Base-by-base conservation (phyloP, 92 coral and sea anemone species). In the Epizoanthus fatuus region DNA sequence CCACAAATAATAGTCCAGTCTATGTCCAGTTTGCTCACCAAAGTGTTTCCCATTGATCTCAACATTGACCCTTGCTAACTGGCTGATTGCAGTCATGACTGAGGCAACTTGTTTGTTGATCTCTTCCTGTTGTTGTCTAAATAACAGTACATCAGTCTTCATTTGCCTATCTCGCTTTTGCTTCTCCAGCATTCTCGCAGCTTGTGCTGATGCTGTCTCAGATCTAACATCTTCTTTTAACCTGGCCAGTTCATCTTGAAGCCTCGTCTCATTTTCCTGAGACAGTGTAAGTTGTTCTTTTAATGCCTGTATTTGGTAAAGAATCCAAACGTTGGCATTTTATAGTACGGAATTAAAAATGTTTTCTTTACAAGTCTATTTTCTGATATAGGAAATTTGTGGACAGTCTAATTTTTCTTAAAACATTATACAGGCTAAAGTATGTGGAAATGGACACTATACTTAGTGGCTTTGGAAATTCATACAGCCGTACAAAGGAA, bases 141-240 rank as follows among this genome's bases (percentile, higher is more conserved):
- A 93, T 14, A 70, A 71, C 16, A 87, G 60, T 93, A 94, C 77
- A 56, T 95, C 94, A 56, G 81, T 86, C 13, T 88, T 84, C 19
- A 97, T 55, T 29, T 71, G 86, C 0, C 53, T 44, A 57, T 95
- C 98, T 60, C 95, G 92, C 59, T 93, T 94, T 58, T 92, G 87
- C 72, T 83, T 97, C 82, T 95, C 98, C 37, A 97, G 86, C 38
- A 91, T 83, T 74, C 99, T 86, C 7, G 93, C 91, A 40, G 99
- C 97, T 58, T 94, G 93, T n/a, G 91, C 98, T 4, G 95, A 90
- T 22, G 94, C 96, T 53, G 89, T 87, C 72, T 97, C 99, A 0
- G 98, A 91, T 86, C 63, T 92, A 17, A 97, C 90, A 59, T 97
- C 99, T 80, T 93, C 96, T 62, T 87, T 89, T 16, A 95, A 54